Evolutionary conservation across 2,797 vertebrate species (phyloP).

Genomic region (Gambusia yucatana): DNA sequence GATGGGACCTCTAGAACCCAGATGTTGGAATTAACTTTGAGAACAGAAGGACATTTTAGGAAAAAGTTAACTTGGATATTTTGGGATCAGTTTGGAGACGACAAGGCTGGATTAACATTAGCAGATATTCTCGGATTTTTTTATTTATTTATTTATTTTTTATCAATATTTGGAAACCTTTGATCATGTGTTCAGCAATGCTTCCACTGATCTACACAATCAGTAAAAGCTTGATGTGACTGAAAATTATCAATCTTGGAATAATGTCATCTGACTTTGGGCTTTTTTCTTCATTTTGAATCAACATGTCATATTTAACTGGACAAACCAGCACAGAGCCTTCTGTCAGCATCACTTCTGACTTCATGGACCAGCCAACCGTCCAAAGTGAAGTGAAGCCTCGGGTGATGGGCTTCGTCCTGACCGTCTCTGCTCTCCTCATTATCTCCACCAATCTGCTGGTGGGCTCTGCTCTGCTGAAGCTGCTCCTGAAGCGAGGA

Average conservation of each 20-base stretch:
- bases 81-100: not conserved
- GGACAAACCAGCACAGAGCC: not conserved
- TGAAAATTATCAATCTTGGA: not conserved
- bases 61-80: constrained; percentile 1
- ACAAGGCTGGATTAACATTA: constrained; percentile 7
- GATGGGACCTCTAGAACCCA: constrained; percentile 3
- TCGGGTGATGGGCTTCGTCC: constrained; percentile 75
- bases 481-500: constrained; percentile 82
- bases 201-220: not conserved
- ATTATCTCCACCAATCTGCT: constrained; percentile 87
- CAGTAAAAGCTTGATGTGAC: not conserved
- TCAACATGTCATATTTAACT: constrained; percentile 29
- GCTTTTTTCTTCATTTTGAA: not conserved
- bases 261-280: not conserved
- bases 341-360: not conserved
- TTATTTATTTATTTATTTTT: not conserved
- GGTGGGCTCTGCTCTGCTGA: constrained; percentile 79
- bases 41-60: constrained; percentile 1
- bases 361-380: not conserved
- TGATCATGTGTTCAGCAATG: not conserved
- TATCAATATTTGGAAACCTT: not conserved
- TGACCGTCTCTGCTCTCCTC: constrained; percentile 82
- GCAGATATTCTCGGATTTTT: not conserved
- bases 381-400: not conserved
- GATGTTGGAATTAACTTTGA: not conserved